Percentiles rank a stretch among this genome's conserved stretches.
phyloP scores from a whole-genome alignment of 2,888 invertebrate species.

The Carpatolechia fugitivella region DNA sequence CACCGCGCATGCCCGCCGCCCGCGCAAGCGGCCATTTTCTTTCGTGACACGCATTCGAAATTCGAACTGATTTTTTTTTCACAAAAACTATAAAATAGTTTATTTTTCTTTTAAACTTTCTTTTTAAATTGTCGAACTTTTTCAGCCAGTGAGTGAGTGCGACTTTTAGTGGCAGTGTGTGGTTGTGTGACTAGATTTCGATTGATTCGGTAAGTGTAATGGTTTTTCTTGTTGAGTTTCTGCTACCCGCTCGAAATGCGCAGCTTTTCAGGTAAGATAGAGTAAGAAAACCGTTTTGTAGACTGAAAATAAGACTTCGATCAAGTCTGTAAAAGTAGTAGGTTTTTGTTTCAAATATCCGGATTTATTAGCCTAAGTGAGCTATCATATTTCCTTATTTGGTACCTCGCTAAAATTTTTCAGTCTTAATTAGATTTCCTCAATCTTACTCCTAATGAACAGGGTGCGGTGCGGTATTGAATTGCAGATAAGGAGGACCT shows the following conservation, averaged over 20 bases:
- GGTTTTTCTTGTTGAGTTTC: conserved; percentile 8
- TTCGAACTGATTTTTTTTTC: conserved; percentile 11
- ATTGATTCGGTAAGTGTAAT: conserved; percentile 9
- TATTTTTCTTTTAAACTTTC: conserved; percentile 1
- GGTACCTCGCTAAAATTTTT: no score
- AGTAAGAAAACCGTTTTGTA: background rate
- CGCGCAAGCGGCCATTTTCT: conserved; percentile 32
- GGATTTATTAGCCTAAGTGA: no score
- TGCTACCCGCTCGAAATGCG: conserved; percentile 7
- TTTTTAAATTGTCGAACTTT: conserved; percentile 4
- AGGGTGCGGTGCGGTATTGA: no score
- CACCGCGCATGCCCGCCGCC: conserved; percentile 62
- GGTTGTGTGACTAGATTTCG: conserved; percentile 13
- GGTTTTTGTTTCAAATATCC: no score
- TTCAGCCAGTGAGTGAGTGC: conserved; percentile 6
- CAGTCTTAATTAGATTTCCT: no score
- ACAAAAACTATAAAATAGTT: conserved; percentile 6
- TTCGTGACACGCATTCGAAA: conserved; percentile 30
- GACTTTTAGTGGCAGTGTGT: conserved; percentile 8
- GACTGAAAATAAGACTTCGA: background rate
- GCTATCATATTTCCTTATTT: no score
- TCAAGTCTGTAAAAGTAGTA: background rate
- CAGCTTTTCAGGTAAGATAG: conserved; percentile 11
- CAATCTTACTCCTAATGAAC: no score
- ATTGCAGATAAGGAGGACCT: no score